Evolutionary conservation across 1,140 invertebrate genomes (phyloP), one percentile per base, ranked within the genome.

Genomic region (Choristoneura fumiferana): DNA sequence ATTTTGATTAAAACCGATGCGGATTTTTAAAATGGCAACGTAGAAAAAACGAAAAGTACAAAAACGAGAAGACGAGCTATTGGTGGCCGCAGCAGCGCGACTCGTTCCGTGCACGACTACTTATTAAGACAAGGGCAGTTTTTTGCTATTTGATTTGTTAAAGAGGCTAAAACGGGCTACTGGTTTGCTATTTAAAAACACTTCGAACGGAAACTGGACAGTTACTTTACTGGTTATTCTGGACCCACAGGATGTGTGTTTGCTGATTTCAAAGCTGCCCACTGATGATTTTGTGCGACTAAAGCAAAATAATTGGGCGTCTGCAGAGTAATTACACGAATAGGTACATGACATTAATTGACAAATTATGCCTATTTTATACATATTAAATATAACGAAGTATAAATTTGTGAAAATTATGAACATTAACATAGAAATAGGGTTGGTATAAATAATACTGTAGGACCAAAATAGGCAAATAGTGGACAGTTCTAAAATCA

Each of bases 71-170:
- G 73, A 82, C 82, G 76, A 82, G 65, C 75, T 66, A 66, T 69
- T 68, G 57, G 71, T 18, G 67, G 69, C 64, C 54, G 60, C 67
- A 2, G 76, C 66, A 73, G 71, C 72, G 76, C 80, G 83, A 84
- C 83, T 72, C 62, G 84, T 80, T 80, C 71, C 73, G 76, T 80
- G 71, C 75, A 63, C 78, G 72, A 74, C 72, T 85, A 84, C 84
- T 84, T 86, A 86, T 86, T 86, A 84, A 86, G 78, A 79, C 81
- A 79, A 73, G 79, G 76, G 77, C 81, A 85, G 80, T 84, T 88
- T n/a, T 88, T 86, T 88, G 79, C 81, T 83, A 81, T 84, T 87
- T 86, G 81, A 86, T 88, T 88, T 88, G 74, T 81, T 78, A 83
- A 85, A 84, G 78, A 79, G 73, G 76, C 71, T 80, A 80, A 80